A percentile compares a stretch with the other conserved stretches of the same genome.
Evolutionary conservation across 2,888 invertebrate species (phyloP).

Genomic region (Troides helena): DNA sequence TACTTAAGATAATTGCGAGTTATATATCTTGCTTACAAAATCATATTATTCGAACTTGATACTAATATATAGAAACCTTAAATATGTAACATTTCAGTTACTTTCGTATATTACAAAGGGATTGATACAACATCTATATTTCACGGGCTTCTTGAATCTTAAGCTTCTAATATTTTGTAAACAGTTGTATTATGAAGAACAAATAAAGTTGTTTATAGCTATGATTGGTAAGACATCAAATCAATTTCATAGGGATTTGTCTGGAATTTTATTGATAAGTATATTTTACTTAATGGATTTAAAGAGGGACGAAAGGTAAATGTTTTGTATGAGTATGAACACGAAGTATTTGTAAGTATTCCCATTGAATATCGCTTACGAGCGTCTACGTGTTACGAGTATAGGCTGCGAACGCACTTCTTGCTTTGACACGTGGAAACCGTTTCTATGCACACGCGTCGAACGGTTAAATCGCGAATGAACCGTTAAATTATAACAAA

Average conservation of each 20-base stretch:
- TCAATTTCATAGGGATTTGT: no score
- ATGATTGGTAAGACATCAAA: no score
- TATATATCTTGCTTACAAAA: background rate
- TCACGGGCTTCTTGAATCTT: no score
- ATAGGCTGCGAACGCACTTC: slow-evolving; percentile 14
- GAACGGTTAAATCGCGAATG: background rate
- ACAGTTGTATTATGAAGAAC: no score
- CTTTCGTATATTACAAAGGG: no score
- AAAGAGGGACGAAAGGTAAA: no score
- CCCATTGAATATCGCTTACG: slow-evolving; percentile 18
- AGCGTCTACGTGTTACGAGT: slow-evolving; percentile 5
- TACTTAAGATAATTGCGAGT: slow-evolving; percentile 2
- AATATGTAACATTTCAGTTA: background rate
- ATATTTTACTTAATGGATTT: no score
- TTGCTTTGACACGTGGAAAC: slow-evolving; percentile 25
- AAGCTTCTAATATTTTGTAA: no score
- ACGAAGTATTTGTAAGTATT: slow-evolving; percentile 27
- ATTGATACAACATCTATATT: no score
- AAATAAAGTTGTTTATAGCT: no score
- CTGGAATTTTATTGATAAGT: no score
- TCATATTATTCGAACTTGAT: background rate
- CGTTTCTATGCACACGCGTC: slow-evolving; percentile 13
- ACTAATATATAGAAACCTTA: background rate
- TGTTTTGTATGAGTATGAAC: slow-evolving; percentile 4
- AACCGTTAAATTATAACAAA: slow-evolving; percentile 13